Evolutionary conservation across 2,797 vertebrate genomes (phyloP), one percentile per base, ranked within the genome.

Genomic region (Schizopygopsis pylzovi): DNA sequence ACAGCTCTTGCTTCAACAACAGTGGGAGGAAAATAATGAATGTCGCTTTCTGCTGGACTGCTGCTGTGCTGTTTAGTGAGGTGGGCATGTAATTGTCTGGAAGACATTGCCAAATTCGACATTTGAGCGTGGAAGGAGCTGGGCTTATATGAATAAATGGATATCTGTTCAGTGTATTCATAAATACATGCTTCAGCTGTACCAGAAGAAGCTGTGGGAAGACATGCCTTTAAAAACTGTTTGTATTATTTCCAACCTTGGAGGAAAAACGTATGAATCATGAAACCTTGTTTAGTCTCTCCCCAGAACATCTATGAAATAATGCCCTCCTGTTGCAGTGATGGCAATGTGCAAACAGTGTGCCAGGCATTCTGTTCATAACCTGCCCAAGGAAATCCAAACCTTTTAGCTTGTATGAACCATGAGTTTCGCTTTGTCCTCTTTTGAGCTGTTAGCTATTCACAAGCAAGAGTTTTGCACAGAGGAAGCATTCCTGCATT

Each of bases 1-100:
- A 76, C 49, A 76, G 20, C 22, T 45, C 75, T 49, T 61, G 65
- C 75, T 86, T 68, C 67, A 72, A 76, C 71, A 84, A 28, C 72
- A 84, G 77, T 82, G 75, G 73, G 83, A 81, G 71, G 79, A 61
- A 82, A 79, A 88, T 88, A 90, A 90, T 86, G 83, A 88, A 88
- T 47, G 77, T 63, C 6, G 33, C 81, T 87, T 87, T 85, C 47
- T 6, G 81, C 87, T 67, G 81, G 79, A 63, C 83, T 49, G 28
- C 80, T 78, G 85, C 83, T 83, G 83, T 52, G 80, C 45, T 63
- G 37, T 67, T 71, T 81, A 83, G 81, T 86, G 49, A 61, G 85
- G 85, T 71, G 77, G 89, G 89, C 39, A 54, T 88, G 85, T 88
- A 86, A 85, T 88, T 87, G 89, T 84, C 72, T 79, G 68, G 28